Base-by-base conservation (phyloP, 2,888 invertebrate genomes). In the Monoplex corrugatus region DNA sequence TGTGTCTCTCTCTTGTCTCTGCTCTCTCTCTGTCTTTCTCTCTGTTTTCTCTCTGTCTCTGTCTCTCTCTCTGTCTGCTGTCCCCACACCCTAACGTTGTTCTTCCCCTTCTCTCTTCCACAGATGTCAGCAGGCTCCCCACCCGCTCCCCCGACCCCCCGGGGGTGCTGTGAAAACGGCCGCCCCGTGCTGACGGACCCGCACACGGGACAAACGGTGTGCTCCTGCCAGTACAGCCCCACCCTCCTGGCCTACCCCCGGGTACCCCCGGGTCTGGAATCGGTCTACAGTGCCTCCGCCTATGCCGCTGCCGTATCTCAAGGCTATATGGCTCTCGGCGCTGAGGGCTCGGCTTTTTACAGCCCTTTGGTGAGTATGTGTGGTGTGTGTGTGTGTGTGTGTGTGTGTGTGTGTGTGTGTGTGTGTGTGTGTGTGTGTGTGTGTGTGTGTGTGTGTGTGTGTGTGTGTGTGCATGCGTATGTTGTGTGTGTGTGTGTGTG, bases 291-390 rank as follows among this genome's bases (percentile, higher is more conserved):
- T 80, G 94, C 95, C 68, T 94, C 95, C 5, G 94, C 95, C 35
- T 94, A 94, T 50, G 94, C 94, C 16, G 93, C 93, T 19, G 93
- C 94, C 16, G 95, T 95, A 40, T 94, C 95, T 50, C 95, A 95
- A 90, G 95, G 95, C 16, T 96, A 96, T 92, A 94, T 96, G 63
- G 95, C 96, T 28, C 93, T 95, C 13, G 95, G 95, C 0, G 93
- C 95, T 96, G 96, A 96, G 84, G 98, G 98, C 95, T 98, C 98
- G 86, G 98, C 98, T 89, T 99, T 99, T 97, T 98, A 98, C 96
- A 98, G 98, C 91, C 98, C 98, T 93, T 96, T 99, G 98, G 98
- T 99, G 97, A 89, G 90, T 83, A 16, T 75, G 75, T 6, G 6
- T 50, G 10, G 50, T 50, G 50, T 50, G 8, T 75, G 75, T 75